phyloP scores from a whole-genome alignment of 2,113 vertebrate species.

The Theristicus caerulescens region DNA sequence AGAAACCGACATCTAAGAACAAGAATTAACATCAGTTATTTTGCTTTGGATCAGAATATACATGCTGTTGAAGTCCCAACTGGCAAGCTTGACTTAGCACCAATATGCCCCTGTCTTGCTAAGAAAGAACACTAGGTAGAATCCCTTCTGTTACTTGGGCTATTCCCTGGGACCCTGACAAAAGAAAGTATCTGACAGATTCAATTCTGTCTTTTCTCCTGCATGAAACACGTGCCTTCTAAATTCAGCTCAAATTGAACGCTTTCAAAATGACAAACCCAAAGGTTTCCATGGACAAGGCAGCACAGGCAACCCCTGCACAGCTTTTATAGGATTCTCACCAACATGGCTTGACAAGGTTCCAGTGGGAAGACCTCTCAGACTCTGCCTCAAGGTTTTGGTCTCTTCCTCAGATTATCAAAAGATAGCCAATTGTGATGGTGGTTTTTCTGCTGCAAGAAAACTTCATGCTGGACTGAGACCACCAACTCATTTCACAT shows the following conservation, averaged over 20 bases:
- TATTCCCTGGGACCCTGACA: not conserved
- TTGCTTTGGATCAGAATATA: not conserved
- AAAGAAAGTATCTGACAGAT: not conserved
- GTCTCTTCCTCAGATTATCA: constrained; percentile 3
- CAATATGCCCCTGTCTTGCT: not conserved
- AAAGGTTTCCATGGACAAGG: not conserved
- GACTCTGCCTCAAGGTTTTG: not conserved
- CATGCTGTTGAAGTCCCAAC: not conserved
- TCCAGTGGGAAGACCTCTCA: not conserved
- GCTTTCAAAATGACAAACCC: not conserved
- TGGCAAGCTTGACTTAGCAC: not conserved
- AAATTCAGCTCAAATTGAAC: not conserved
- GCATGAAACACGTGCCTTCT: not conserved
- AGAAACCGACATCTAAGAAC: not conserved
- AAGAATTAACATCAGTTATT: not conserved
- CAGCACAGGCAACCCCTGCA: not conserved
- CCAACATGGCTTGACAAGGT: not conserved
- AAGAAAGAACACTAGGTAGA: not conserved
- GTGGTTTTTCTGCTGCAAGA: constrained; percentile 16
- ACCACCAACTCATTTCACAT: constrained; percentile 39
- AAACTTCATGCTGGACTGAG: constrained; percentile 21
- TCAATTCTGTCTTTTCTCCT: not conserved
- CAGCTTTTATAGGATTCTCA: not conserved
- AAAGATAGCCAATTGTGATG: constrained; percentile 4
- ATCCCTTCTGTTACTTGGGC: not conserved